A percentile compares a stretch with the other conserved stretches of the same genome.
Conservation (phyloP, 1,140 invertebrate genomes). For the Pantala flavescens region DNA sequence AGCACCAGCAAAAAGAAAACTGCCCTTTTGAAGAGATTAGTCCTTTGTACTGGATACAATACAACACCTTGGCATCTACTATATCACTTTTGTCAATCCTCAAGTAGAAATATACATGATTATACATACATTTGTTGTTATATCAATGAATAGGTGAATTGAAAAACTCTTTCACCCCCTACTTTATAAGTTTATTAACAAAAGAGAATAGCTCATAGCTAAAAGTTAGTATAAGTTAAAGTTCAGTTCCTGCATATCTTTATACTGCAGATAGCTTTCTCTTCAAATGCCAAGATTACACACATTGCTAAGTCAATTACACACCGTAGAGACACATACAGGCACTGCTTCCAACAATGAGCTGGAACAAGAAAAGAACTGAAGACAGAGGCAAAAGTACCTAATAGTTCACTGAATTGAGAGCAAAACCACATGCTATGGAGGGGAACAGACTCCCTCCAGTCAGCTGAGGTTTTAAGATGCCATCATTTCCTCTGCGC, state of each 20-base stretch:
- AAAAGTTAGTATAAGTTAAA: constrained; percentile 5
- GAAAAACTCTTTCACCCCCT: not conserved
- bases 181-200: constrained; percentile 5
- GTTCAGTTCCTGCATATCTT: not conserved
- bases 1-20: not conserved
- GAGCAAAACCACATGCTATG: not conserved
- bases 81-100: too few species aligned
- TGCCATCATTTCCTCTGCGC: not conserved
- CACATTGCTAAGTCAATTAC: not conserved
- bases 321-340: not conserved
- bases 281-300: not conserved
- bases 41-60: not conserved
- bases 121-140: too few species aligned
- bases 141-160: not conserved
- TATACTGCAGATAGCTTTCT: not conserved
- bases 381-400: not conserved
- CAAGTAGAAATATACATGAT: not conserved
- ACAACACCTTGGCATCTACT: not conserved
- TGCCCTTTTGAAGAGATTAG: not conserved
- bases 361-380: not conserved
- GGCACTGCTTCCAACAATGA: not conserved
- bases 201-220: not conserved
- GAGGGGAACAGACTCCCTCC: not conserved
- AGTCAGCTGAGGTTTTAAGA: not conserved
- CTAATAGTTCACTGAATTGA: not conserved